Evolutionary conservation across 92 coral and sea anemone species (phyloP), one percentile per base, ranked within the genome.

Genomic region (Isaurus tuberculatus): DNA sequence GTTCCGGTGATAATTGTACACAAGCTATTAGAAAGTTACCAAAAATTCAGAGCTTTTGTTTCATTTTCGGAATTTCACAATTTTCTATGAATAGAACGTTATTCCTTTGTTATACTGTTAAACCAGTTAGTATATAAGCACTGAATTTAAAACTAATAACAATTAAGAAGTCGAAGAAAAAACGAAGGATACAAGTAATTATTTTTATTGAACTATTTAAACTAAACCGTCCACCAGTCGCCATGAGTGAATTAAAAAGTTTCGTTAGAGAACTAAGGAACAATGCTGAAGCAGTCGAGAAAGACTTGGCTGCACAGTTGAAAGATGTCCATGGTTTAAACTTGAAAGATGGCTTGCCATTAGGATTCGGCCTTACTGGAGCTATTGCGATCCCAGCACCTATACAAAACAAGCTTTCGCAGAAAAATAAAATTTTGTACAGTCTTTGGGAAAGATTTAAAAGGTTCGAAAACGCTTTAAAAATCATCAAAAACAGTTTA

Each of bases 401-500:
- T n/a, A 9, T 44, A 30, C 40, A 63, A 30, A 22, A 27, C 19
- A 60, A 74, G 43, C 29, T 74, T 7, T 74, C 80, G 10, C 26
- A 1, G 17, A 51, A 73, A 8, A 30, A 51, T 26, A 14, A 20
- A 8, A 27, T 31, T 29, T 73, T 51, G 65, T 73, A 73, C 65
- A 27, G 19, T 0, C 65, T 74, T 29, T 74, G 63, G 44, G 42
- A 74, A 48, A 60, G 65, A 26, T 74, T 74, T 42, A 16, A 27
- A 19, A 51, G 80, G 65, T 51, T 74, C 33, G 8, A 29, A 28
- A 34, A 49, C 30, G 80, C 80, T 49, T 20, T 74, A 63, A 25
- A 74, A 74, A 49, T 74, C 27, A 40, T 51, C 13, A 74, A 74
- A 33, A 51, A 10, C 43, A 74, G 65, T 26, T 49, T 74, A 19